Conservation (phyloP, 2,113 vertebrate genomes). For the Stegostoma tigrinum region DNA sequence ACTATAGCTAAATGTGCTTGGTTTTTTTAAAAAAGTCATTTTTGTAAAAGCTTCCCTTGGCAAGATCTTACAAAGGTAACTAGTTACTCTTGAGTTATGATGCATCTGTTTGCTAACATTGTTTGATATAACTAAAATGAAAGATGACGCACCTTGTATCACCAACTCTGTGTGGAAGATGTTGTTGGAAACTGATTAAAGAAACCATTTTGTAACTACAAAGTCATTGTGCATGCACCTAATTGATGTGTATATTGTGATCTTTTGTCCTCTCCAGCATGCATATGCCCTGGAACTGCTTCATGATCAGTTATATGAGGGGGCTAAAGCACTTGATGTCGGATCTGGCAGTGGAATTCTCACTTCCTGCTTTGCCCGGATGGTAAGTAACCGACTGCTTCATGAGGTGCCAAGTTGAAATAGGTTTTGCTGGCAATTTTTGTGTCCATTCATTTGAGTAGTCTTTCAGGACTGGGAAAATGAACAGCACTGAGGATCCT, state of each 20-base stretch:
- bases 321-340: slow-evolving; percentile 93
- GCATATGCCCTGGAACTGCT: slow-evolving; percentile 94
- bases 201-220: not conserved
- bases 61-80: not conserved
- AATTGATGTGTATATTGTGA: not conserved
- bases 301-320: slow-evolving; percentile 86
- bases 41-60: too few relatives aligned
- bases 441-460: not conserved
- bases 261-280: slow-evolving; percentile 58
- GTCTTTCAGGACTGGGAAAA: not conserved
- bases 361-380: slow-evolving; percentile 88
- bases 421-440: not conserved
- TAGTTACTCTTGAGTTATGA: not conserved
- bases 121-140: not conserved
- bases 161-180: not conserved
- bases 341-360: slow-evolving; percentile 97
- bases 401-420: not conserved
- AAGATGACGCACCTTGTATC: not conserved
- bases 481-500: not conserved
- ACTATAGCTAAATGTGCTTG: not conserved
- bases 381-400: slow-evolving; percentile 66
- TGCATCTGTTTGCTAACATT: not conserved
- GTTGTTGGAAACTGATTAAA: not conserved
- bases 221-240: not conserved
- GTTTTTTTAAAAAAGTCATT: not conserved